These are phyloP conservation scores for Echeneis naucrates DNA, from an alignment of 2,797 vertebrate genomes.

Conservation along the genomic window DNA sequence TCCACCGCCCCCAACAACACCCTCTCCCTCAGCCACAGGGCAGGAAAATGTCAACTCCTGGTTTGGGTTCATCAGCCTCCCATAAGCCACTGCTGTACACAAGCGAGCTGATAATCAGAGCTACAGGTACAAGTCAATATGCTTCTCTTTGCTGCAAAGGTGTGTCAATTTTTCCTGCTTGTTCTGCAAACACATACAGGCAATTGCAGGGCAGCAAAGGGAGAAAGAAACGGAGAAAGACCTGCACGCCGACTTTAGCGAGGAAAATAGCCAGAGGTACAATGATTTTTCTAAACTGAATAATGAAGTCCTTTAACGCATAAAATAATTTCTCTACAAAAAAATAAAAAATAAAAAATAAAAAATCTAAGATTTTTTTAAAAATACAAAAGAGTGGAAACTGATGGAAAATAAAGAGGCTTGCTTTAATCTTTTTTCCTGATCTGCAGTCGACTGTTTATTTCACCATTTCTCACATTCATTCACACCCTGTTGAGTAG, in stretches of 20 bases:
- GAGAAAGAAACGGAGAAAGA: slow-evolving; percentile 40
- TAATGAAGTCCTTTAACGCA: slow-evolving; percentile 55
- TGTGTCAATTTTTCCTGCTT: slow-evolving; percentile 57
- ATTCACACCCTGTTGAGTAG: slow-evolving; percentile 45
- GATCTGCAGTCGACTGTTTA: slow-evolving; percentile 34
- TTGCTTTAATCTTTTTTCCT: slow-evolving; percentile 41
- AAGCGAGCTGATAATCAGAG: slow-evolving; percentile 63
- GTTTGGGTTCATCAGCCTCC: slow-evolving; percentile 73
- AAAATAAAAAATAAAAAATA: too few species aligned
- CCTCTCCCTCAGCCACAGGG: slow-evolving; percentile 49
- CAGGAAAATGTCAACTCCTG: slow-evolving; percentile 71
- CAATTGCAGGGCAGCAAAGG: slow-evolving; percentile 29
- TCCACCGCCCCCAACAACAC: slow-evolving; percentile 5
- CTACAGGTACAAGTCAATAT: slow-evolving; percentile 58
- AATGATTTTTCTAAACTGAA: slow-evolving; percentile 21
- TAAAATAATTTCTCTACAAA: too few species aligned
- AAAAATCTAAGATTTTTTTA: slow-evolving; percentile 26
- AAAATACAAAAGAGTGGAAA: slow-evolving; percentile 43
- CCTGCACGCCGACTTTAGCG: slow-evolving; percentile 33
- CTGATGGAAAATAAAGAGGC: slow-evolving; percentile 24
- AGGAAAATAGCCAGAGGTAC: slow-evolving; percentile 62
- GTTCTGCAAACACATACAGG: slow-evolving; percentile 52
- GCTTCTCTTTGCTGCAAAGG: slow-evolving; percentile 63
- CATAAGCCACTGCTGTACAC: slow-evolving; percentile 64
- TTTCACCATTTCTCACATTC: slow-evolving; percentile 44